Evolutionary conservation across 2,797 vertebrate species (phyloP).

Genomic region (Sebastes vulpes): DNA sequence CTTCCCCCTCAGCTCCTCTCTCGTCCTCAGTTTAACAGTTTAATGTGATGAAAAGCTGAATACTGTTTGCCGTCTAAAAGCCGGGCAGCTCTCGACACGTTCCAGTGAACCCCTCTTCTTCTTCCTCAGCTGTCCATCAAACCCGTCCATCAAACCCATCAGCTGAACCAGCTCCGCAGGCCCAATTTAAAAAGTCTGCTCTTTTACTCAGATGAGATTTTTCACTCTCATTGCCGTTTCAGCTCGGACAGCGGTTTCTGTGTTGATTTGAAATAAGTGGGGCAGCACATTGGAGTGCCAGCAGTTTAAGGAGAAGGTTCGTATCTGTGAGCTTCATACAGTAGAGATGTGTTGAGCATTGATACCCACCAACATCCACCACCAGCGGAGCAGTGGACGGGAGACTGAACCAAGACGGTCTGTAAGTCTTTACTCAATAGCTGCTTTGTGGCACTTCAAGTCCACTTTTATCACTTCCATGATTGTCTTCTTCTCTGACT

Average conservation of each 20-base stretch:
- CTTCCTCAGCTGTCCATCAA: not conserved
- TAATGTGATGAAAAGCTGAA: not conserved
- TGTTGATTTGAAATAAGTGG: not conserved
- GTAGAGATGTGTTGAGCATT: not conserved
- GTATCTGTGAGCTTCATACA: not conserved
- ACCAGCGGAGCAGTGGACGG: not conserved
- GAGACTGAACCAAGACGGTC: accelerated
- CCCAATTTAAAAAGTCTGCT: not conserved
- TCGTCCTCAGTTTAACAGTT: not conserved
- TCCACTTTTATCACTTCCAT: not conserved
- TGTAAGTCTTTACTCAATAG: accelerated
- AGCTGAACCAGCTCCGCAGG: not conserved
- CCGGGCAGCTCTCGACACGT: not conserved
- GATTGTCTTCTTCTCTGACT: not conserved
- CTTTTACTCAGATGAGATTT: too few species aligned
- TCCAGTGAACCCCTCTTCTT: not conserved
- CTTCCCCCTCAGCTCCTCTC: not conserved
- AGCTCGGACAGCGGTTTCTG: not conserved
- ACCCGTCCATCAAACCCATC: not conserved
- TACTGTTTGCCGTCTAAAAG: not conserved
- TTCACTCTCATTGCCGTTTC: not conserved
- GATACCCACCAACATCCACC: not conserved
- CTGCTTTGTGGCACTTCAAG: not conserved
- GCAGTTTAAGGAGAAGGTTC: not conserved
- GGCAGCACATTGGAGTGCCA: not conserved